These are phyloP conservation scores for Spodoptera littoralis DNA, from an alignment of 2,888 invertebrate species.

Conservation along the genomic window DNA sequence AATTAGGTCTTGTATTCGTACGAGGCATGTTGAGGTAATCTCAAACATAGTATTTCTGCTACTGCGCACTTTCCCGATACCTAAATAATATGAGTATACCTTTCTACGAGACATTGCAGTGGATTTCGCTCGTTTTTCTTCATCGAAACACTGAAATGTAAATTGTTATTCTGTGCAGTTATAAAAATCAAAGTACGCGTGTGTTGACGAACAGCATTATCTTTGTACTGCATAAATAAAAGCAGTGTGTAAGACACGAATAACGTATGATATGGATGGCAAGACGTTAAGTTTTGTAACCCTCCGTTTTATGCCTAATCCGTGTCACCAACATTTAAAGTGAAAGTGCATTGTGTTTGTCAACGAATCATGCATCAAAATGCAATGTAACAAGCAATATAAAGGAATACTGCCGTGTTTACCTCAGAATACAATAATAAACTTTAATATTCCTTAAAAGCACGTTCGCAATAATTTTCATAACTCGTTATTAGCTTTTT, in stretches of 20 bases:
- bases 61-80: conserved; percentile 31
- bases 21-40: conserved; percentile 3
- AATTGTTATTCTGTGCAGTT: neutral
- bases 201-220: conserved; percentile 11
- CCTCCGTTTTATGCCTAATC: neutral
- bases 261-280: neutral
- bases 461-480: conserved; percentile 74
- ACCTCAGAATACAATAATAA: neutral
- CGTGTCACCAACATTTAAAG: neutral
- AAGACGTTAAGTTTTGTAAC: neutral
- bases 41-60: conserved; percentile 20
- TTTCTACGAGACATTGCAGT: neutral
- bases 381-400: neutral
- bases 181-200: neutral
- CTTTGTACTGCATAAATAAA: neutral
- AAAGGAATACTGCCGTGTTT: conserved; percentile 1
- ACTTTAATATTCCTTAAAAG: conserved; percentile 44
- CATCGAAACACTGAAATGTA: neutral
- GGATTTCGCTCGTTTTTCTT: neutral
- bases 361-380: conserved; percentile 1
- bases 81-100: neutral
- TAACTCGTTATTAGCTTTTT: conserved; percentile 80
- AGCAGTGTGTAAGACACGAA: neutral
- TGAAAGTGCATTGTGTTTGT: conserved; percentile 6
- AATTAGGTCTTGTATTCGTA: neutral